Evolutionary conservation across 2,888 invertebrate genomes (phyloP).

Genomic region (Lasioglossum figueresi): DNA sequence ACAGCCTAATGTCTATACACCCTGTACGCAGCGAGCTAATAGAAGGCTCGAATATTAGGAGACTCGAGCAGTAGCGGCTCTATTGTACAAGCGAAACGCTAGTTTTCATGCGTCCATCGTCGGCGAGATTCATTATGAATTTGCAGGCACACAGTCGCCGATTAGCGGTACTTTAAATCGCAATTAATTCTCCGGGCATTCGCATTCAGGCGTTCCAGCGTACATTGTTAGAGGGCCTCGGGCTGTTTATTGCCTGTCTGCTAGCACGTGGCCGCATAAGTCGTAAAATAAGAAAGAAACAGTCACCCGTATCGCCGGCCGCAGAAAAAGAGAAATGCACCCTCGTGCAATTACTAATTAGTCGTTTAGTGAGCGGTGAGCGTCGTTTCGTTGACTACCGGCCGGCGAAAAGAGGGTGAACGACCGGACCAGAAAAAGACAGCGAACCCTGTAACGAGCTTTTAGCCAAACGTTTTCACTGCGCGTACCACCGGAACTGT

Average conservation of each 20-base stretch:
- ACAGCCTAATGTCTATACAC: too few relatives aligned
- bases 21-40: neutral
- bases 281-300: constrained; percentile 24
- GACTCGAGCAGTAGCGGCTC: neutral
- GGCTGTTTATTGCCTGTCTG: constrained; percentile 28
- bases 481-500: neutral
- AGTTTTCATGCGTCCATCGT: neutral
- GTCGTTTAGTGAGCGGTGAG: constrained; percentile 69
- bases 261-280: constrained; percentile 15
- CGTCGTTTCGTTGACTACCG: constrained; percentile 61
- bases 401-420: constrained; percentile 51
- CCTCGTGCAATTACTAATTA: constrained; percentile 72
- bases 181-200: constrained; percentile 25
- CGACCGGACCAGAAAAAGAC: constrained; percentile 25
- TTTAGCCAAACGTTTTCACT: constrained; percentile 58
- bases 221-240: constrained; percentile 5
- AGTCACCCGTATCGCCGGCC: neutral
- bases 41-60: neutral
- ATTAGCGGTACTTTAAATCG: constrained; percentile 14
- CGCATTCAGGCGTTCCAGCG: constrained; percentile 28
- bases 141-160: neutral
- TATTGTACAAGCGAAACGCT: neutral
- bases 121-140: neutral
- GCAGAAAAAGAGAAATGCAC: constrained; percentile 32
- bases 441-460: constrained; percentile 58